These are phyloP conservation scores for Turritopsis dohrnii DNA, from an alignment of 30 jellyfish, hydroid and myxozoan genomes.

Conservation along the genomic window DNA sequence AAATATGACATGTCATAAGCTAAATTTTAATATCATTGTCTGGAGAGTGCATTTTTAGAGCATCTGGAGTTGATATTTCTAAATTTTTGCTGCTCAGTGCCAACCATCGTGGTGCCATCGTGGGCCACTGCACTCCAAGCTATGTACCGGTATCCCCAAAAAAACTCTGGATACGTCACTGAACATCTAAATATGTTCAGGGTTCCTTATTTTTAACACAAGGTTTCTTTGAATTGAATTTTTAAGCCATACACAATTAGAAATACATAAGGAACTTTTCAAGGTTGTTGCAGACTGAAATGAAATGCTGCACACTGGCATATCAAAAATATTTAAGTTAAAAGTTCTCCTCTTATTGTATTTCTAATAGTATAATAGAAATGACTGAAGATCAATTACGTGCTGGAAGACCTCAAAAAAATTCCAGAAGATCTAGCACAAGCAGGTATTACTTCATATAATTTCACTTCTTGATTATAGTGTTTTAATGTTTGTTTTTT, in stretches of 20 bases:
- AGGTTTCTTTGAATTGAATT: too few species aligned
- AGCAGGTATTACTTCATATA: not conserved
- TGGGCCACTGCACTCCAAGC: not conserved
- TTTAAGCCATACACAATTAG: too few species aligned
- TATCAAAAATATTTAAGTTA: too few species aligned
- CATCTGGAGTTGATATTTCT: not conserved
- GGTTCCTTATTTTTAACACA: too few species aligned
- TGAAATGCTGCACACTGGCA: too few species aligned
- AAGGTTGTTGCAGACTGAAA: too few species aligned
- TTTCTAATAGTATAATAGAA: not conserved
- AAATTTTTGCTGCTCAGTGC: not conserved
- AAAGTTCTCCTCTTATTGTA: too few species aligned
- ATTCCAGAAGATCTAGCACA: conserved; percentile 13
- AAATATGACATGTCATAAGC: not conserved
- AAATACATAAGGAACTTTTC: too few species aligned
- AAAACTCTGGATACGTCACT: not conserved
- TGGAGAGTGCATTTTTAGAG: not conserved
- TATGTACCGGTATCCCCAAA: not conserved
- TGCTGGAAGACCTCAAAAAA: conserved; percentile 19
- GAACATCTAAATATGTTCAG: too few species aligned
- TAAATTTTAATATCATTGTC: not conserved
- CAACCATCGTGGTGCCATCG: not conserved
- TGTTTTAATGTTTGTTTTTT: not conserved
- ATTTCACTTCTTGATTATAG: too few species aligned
- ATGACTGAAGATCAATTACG: conserved; percentile 25